Base-by-base conservation (phyloP, 2,888 invertebrate species). In the Papilio gigon region DNA sequence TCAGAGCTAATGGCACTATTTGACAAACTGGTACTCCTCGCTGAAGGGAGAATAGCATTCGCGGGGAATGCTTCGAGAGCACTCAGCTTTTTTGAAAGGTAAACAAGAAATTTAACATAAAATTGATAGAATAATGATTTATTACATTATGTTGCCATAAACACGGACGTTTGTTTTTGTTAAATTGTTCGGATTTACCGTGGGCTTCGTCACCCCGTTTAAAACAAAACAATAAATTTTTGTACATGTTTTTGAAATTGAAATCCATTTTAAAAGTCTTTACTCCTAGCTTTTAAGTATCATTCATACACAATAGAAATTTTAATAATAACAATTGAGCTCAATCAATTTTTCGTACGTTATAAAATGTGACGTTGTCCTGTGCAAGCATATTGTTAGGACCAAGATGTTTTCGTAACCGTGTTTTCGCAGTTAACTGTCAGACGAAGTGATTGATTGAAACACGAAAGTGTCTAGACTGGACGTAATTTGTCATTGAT, bases 31-130 rank as follows among this genome's bases (percentile, higher is more conserved):
- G 94, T 98, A 71, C 87, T 98, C 50, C 90, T 98, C 71, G 96
- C 97, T 25, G 97, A 98, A 80, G 98, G 98, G 0, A 93, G 97
- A 71, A 95, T 97, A 0, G 98, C 97, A 0, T 97, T 95, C 76
- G 94, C 96, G 73, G 98, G 98, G 0, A 93, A 94, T 0, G 93
- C 95, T 0, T 88, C 83, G 0, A 84, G 82, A 33, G 89, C 90
- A 1, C 74, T 91, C 27, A 77, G 62, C 35, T 91, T 92, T 63
- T 92, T 97, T 80, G 93, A 94, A 77, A 94, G 94, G 94, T 95
- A 88, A 72, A 72, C 63, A 3, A 9, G 30, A 67, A 30, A 17
- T 33, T 42, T 64, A 17, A 25, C 68, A 59, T 64, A 64, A 37
- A 68, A 68, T 27, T 22, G 22, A 3, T 1, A 50, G 1, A 14